Base-by-base conservation (phyloP, 2,797 vertebrate species). In the Channallabes apus region DNA sequence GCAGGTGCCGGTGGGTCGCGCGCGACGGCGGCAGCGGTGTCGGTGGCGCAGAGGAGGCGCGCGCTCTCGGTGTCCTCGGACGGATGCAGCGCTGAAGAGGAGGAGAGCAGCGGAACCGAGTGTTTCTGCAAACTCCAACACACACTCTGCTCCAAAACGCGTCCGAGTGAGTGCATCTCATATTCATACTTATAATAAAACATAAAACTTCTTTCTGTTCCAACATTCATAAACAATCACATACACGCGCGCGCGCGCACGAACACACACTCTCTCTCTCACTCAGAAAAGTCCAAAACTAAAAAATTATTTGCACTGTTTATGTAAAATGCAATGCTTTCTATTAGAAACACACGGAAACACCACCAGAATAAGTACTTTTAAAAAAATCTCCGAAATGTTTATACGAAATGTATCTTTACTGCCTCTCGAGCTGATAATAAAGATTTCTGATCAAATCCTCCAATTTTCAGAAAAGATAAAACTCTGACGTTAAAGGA, bases 11-110 rank as follows among this genome's bases (percentile, higher is more conserved):
- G 72, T 75, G 75, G 32, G 8, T 62, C 76, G 56, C 58, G 76
- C 24, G 76, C 54, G 12, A 51, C 68, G 15, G 35, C 69, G 7
- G 77, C 59, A 35, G 11, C 32, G 58, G 83, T 89, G 93, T 86
- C 91, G 46, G 88, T 86, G 91, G 64, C 38, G 71, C 84, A 91
- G 90, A 93, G 95, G 61, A 91, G 91, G 89, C 90, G 94, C 87
- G 94, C 93, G 89, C 92, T 95, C 32, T 95, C 95, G 0, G 93
- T 95, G 71, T 96, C 95, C 87, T 96, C 96, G 77, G 95, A 96
- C 79, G 94, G 95, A 86, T 86, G 95, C 95, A 91, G 95, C 95
- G 88, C 91, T 87, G 83, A 94, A 94, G 86, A 95, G 94, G 84
- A 92, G 27, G 82, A 82, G 54, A 35, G 67, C 62, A 38, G 51